Conservation (phyloP, 2,113 vertebrate species). For the Phrynosoma platyrhinos region DNA sequence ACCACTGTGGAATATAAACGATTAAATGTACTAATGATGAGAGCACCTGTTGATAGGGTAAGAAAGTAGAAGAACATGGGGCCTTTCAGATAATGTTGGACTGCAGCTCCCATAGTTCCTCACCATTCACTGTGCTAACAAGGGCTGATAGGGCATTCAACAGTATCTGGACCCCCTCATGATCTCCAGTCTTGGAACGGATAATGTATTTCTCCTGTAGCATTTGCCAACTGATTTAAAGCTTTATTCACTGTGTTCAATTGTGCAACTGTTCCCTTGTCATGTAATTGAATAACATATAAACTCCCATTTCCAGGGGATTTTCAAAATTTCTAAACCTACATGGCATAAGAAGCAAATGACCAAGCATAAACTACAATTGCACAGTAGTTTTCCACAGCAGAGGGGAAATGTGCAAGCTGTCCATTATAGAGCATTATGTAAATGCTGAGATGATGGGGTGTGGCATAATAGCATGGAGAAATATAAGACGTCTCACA, state of each 20-base stretch:
- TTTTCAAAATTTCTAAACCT: background rate
- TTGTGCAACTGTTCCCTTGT: background rate
- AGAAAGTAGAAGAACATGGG: background rate
- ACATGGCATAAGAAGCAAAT: background rate
- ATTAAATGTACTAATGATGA: background rate
- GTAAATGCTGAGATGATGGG: background rate
- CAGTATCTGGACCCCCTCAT: background rate
- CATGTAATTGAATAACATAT: background rate
- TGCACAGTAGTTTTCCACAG: too few species aligned
- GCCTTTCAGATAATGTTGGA: background rate
- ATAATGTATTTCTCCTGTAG: background rate
- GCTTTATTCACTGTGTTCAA: background rate
- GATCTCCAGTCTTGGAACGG: background rate
- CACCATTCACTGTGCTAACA: background rate
- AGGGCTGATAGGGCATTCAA: background rate
- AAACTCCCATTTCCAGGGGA: background rate
- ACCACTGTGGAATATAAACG: background rate
- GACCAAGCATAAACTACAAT: background rate
- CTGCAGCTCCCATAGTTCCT: background rate
- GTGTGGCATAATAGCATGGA: background rate
- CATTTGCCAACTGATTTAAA: background rate
- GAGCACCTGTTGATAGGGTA: background rate
- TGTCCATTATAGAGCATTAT: background rate
- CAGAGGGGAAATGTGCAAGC: background rate
- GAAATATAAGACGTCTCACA: background rate